phyloP scores from a whole-genome alignment of 2,797 vertebrate species.

The Diceros bicornis region DNA sequence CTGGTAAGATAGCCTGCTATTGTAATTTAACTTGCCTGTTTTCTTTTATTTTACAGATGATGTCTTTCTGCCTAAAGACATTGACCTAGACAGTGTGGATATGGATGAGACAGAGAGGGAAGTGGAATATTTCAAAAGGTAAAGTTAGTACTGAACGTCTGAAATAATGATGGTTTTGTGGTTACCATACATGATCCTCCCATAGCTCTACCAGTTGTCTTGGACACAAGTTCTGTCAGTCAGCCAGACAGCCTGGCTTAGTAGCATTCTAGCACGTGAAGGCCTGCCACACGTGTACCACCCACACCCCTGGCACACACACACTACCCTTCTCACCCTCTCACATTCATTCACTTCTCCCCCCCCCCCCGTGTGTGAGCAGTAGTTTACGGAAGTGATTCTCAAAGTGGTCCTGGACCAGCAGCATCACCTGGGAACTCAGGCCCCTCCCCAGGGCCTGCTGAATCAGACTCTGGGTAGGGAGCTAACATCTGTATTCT shows the following conservation, averaged over 20 bases:
- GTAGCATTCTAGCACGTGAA: accelerated
- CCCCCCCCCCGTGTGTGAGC: accelerated
- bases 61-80: constrained; percentile 99
- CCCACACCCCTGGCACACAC: neutral
- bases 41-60: constrained; percentile 93
- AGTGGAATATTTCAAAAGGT: constrained; percentile 99
- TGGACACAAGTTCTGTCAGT: no score
- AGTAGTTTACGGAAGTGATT: accelerated
- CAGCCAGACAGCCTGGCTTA: neutral
- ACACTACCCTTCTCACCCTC: accelerated
- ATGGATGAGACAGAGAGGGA: constrained; percentile 99
- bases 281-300: neutral
- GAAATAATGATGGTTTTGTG: accelerated
- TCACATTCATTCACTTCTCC: accelerated
- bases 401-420: neutral
- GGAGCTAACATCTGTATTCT: neutral
- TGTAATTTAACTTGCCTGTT: constrained; percentile 39
- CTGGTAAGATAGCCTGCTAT: neutral
- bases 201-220: neutral
- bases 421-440: accelerated
- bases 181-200: accelerated
- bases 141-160: neutral
- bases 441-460: neutral
- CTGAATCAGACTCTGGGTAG: accelerated
- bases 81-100: constrained; percentile 98